phyloP scores from a whole-genome alignment of 2,797 vertebrate species.

The Pelobates cultripes region DNA sequence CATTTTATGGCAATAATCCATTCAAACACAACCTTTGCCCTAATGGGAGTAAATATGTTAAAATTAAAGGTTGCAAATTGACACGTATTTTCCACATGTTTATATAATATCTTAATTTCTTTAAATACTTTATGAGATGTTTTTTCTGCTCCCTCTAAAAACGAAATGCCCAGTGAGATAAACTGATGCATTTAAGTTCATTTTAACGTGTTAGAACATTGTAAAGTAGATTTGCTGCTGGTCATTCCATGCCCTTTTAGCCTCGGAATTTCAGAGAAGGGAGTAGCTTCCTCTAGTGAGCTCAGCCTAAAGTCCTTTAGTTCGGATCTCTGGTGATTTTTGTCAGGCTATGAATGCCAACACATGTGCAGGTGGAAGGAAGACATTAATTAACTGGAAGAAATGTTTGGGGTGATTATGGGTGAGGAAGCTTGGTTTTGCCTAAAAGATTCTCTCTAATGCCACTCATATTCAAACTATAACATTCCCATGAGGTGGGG shows the following conservation, averaged over 20 bases:
- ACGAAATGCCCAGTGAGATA: constrained; percentile 54
- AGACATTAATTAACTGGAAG: constrained; percentile 61
- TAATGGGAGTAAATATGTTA: constrained; percentile 61
- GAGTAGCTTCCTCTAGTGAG: constrained; percentile 63
- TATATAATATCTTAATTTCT: constrained; percentile 65
- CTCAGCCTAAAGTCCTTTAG: not conserved
- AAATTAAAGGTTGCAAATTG: not conserved
- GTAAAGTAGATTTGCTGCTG: constrained; percentile 7
- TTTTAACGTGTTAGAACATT: constrained; percentile 27
- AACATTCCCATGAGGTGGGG: constrained; percentile 12
- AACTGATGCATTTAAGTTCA: constrained; percentile 24
- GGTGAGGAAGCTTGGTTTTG: constrained; percentile 30
- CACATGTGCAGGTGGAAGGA: constrained; percentile 64
- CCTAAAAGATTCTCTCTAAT: not conserved
- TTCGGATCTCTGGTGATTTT: not conserved
- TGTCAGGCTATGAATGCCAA: constrained; percentile 42
- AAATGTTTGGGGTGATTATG: constrained; percentile 20
- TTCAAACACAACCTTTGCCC: constrained; percentile 57
- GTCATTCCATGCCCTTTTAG: constrained; percentile 59
- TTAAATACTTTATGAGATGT: constrained; percentile 64
- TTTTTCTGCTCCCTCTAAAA: constrained; percentile 65
- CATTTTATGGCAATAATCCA: constrained; percentile 58
- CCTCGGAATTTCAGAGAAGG: constrained; percentile 51
- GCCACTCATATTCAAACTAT: not conserved
- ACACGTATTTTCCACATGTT: constrained; percentile 58